These are phyloP conservation scores for Eclectus roratus DNA, from an alignment of 2,113 vertebrate genomes.

Conservation along the genomic window DNA sequence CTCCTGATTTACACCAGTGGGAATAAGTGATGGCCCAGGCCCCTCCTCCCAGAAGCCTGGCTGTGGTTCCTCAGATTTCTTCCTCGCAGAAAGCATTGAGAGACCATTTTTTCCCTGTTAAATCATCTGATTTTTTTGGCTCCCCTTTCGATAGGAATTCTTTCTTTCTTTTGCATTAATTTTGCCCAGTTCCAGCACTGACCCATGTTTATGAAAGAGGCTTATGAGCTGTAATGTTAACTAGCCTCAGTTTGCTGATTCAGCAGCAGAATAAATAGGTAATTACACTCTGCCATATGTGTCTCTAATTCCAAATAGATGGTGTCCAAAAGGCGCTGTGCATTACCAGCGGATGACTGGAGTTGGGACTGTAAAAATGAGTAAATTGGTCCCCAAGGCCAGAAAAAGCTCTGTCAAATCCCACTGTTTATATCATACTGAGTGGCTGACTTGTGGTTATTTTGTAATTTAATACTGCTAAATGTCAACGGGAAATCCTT, in stretches of 20 bases:
- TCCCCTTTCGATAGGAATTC: slow-evolving; percentile 17
- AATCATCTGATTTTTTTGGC: slow-evolving; percentile 67
- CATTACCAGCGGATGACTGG: slow-evolving; percentile 66
- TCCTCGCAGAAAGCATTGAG: not conserved
- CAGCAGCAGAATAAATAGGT: slow-evolving; percentile 72
- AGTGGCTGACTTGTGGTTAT: slow-evolving; percentile 73
- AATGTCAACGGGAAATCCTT: slow-evolving; percentile 76
- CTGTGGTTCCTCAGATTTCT: slow-evolving; percentile 38
- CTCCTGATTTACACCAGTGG: slow-evolving; percentile 24
- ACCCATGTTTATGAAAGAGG: slow-evolving; percentile 53
- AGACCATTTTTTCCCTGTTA: slow-evolving; percentile 61
- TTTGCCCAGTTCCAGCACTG: slow-evolving; percentile 48
- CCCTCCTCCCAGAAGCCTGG: slow-evolving; percentile 44
- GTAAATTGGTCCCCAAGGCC: slow-evolving; percentile 77
- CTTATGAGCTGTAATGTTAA: slow-evolving; percentile 56
- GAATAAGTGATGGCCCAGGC: not conserved
- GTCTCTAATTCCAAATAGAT: slow-evolving; percentile 69
- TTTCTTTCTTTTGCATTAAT: slow-evolving; percentile 53
- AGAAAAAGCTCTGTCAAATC: slow-evolving; percentile 72
- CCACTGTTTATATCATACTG: slow-evolving; percentile 73
- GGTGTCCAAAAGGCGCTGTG: slow-evolving; percentile 65
- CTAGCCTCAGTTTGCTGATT: slow-evolving; percentile 66
- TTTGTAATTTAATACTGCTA: slow-evolving; percentile 77
- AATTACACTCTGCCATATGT: slow-evolving; percentile 72
- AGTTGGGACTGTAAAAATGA: slow-evolving; percentile 72